Evolutionary conservation across 2,113 vertebrate genomes (phyloP).

Genomic region (Poecilia latipinna): DNA sequence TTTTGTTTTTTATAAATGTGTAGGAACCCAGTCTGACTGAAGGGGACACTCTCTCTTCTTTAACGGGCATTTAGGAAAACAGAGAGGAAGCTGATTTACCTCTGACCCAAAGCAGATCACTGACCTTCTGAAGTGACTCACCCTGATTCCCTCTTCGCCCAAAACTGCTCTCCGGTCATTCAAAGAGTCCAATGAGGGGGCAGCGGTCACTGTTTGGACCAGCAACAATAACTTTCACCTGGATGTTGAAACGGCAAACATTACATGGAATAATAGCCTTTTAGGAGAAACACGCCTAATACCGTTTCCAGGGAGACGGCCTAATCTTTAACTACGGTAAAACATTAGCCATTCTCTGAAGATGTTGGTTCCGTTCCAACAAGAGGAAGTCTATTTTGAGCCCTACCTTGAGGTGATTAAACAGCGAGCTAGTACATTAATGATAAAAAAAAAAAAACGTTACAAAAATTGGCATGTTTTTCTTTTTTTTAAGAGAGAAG

Average conservation of each 20-base stretch:
- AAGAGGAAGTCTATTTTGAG: background rate
- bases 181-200: background rate
- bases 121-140: slow-evolving; percentile 7
- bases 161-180: background rate
- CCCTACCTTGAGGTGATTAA: slow-evolving; percentile 10
- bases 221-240: background rate
- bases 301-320: background rate
- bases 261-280: background rate
- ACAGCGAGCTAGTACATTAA: slow-evolving; percentile 20
- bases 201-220: background rate
- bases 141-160: background rate
- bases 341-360: slow-evolving; percentile 35
- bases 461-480: background rate
- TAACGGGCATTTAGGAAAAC: slow-evolving; percentile 5
- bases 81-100: slow-evolving; percentile 42
- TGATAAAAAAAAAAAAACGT: background rate
- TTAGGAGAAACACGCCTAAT: background rate
- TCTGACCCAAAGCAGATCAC: background rate
- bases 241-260: slow-evolving; percentile 1
- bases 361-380: background rate
- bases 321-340: slow-evolving; percentile 53
- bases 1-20: too few relatives aligned
- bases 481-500: slow-evolving; percentile 13
- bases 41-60: background rate
- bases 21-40: slow-evolving; percentile 17